A percentile compares a stretch with the other conserved stretches of the same genome.
These are phyloP conservation scores for Dufourea novaeangliae DNA, from an alignment of 1,140 invertebrate species.

Conservation along the genomic window DNA sequence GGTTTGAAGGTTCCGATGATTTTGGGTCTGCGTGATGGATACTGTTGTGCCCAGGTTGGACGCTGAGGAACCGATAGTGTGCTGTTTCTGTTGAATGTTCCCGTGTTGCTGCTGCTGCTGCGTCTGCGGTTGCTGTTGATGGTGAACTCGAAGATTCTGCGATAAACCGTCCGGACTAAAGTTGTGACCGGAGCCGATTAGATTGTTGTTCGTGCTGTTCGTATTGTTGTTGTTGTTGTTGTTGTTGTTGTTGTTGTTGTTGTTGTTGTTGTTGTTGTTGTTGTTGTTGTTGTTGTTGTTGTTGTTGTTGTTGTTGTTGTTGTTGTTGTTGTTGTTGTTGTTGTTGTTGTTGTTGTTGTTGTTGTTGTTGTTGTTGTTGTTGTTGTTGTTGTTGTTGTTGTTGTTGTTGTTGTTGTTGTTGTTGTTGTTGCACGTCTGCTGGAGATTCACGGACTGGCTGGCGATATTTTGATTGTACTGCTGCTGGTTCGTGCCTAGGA, in stretches of 20 bases:
- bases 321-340: slow-evolving; percentile 68
- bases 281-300: slow-evolving; percentile 72
- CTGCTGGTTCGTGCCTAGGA: slow-evolving; percentile 70
- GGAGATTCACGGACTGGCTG: slow-evolving; percentile 57
- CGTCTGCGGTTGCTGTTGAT: slow-evolving; percentile 62
- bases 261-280: slow-evolving; percentile 69
- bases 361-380: slow-evolving; percentile 69
- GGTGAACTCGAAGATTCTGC: slow-evolving; percentile 73
- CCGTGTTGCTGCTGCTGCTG: slow-evolving; percentile 70
- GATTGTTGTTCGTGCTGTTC: slow-evolving; percentile 67
- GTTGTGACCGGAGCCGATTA: slow-evolving; percentile 59
- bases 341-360: slow-evolving; percentile 68
- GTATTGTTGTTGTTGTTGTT: slow-evolving; percentile 70
- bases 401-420: slow-evolving; percentile 69
- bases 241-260: slow-evolving; percentile 63
- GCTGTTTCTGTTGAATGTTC: slow-evolving; percentile 58
- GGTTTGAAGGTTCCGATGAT: slow-evolving; percentile 73
- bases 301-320: slow-evolving; percentile 65
- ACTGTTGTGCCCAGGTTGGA: slow-evolving; percentile 62
- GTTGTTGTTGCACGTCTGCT: slow-evolving; percentile 67
- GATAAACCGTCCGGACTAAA: slow-evolving; percentile 71
- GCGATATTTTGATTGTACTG: slow-evolving; percentile 71
- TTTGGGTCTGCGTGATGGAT: slow-evolving; percentile 64
- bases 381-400: slow-evolving; percentile 65
- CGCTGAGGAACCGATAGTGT: slow-evolving; percentile 57